phyloP scores from a whole-genome alignment of 1,140 invertebrate genomes.

The Ctenoplectra terminalis region DNA sequence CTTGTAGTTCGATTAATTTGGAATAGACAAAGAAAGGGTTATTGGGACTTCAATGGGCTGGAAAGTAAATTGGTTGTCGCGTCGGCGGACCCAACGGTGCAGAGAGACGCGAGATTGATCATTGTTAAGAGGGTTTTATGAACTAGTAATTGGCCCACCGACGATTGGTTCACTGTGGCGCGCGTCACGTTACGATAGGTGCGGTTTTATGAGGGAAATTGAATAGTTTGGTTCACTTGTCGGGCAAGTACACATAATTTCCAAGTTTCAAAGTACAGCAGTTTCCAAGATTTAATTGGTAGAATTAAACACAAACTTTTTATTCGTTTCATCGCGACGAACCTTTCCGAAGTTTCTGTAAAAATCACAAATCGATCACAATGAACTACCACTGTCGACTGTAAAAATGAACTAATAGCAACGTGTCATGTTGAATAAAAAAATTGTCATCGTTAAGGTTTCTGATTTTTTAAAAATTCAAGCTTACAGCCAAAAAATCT shows the following conservation, averaged over 20 bases:
- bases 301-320: too few species aligned
- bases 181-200: background rate
- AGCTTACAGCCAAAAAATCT: too few species aligned
- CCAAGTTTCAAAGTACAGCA: background rate
- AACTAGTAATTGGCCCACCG: background rate
- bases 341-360: too few species aligned
- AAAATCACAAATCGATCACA: too few species aligned
- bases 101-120: background rate
- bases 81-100: background rate
- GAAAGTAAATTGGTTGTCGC: conserved; percentile 8
- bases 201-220: background rate
- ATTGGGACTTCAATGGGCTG: background rate
- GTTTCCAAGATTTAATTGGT: background rate
- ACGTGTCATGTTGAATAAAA: too few species aligned
- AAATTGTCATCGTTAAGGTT: too few species aligned
- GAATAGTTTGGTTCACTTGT: background rate
- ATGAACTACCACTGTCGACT: too few species aligned
- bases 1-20: background rate
- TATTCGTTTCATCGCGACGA: too few species aligned
- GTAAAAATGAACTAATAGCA: too few species aligned
- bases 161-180: background rate
- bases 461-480: too few species aligned
- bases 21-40: background rate
- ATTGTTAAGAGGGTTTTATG: background rate
- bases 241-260: too few species aligned